Evolutionary conservation across 2,888 invertebrate genomes (phyloP).

Genomic region (Eristalinus sepulchralis): DNA sequence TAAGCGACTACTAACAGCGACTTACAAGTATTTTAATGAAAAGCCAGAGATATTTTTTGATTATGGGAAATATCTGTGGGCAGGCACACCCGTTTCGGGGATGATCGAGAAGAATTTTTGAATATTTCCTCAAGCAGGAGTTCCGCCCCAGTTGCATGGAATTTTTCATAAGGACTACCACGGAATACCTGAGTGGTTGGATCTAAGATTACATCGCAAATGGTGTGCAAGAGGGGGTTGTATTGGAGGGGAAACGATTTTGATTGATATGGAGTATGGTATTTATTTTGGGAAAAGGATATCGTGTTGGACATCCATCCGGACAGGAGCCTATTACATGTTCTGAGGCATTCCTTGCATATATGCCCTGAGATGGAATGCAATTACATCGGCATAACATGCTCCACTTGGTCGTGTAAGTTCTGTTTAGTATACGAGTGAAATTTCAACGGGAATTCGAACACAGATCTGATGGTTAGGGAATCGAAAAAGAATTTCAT

Average conservation of each 20-base stretch:
- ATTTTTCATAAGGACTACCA: not conserved
- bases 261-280: not conserved
- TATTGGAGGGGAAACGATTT: not conserved
- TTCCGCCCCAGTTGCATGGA: not conserved
- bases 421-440: too few relatives aligned
- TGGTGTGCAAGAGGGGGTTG: not conserved
- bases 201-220: not conserved
- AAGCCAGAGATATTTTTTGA: constrained; percentile 68
- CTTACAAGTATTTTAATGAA: constrained; percentile 68
- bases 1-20: constrained; percentile 63
- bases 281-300: not conserved
- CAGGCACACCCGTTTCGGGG: not conserved
- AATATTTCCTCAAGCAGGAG: not conserved
- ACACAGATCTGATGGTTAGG: too few relatives aligned
- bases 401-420: too few relatives aligned
- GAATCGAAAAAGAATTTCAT: too few relatives aligned
- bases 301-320: not conserved
- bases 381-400: too few relatives aligned
- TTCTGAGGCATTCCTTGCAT: too few relatives aligned
- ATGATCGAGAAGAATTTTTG: constrained; percentile 11
- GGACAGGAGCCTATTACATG: not conserved
- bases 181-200: not conserved
- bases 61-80: constrained; percentile 67
- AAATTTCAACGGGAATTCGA: too few relatives aligned
- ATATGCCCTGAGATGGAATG: too few relatives aligned